phyloP scores from a whole-genome alignment of 1,140 invertebrate genomes.

The Zaprionus africanus region DNA sequence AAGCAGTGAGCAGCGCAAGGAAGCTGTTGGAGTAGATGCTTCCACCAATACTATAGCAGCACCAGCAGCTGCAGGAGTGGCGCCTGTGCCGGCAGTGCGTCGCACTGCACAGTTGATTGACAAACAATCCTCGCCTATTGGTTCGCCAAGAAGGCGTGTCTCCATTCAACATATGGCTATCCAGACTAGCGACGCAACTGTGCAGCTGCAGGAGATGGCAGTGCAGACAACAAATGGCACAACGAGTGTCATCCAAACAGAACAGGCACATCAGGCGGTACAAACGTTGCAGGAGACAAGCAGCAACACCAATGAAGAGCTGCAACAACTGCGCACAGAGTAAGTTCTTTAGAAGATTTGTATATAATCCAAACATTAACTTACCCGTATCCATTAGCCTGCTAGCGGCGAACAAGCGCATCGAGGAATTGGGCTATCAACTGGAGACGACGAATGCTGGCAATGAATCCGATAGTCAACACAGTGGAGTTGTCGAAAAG shows the following conservation, averaged over 20 bases:
- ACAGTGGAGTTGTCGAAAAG: constrained; percentile 70
- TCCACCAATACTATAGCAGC: constrained; percentile 69
- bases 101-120: constrained; percentile 65
- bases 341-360: constrained; percentile 29
- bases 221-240: constrained; percentile 60
- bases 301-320: constrained; percentile 19
- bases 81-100: constrained; percentile 64
- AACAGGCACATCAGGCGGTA: constrained; percentile 50
- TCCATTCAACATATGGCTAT: constrained; percentile 41
- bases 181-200: constrained; percentile 46
- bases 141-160: constrained; percentile 46
- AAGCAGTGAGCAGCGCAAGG: background rate
- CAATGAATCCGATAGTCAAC: constrained; percentile 58
- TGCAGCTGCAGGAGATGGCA: constrained; percentile 47
- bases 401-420: constrained; percentile 50
- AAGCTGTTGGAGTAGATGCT: constrained; percentile 34
- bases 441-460: constrained; percentile 29
- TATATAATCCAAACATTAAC: background rate
- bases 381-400: constrained; percentile 30
- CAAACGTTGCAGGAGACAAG: constrained; percentile 49
- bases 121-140: constrained; percentile 72
- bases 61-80: constrained; percentile 23
- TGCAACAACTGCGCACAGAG: constrained; percentile 43
- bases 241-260: constrained; percentile 19
- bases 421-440: constrained; percentile 54